Conservation (phyloP, 2,113 vertebrate genomes). For the Actenoides hombroni region DNA sequence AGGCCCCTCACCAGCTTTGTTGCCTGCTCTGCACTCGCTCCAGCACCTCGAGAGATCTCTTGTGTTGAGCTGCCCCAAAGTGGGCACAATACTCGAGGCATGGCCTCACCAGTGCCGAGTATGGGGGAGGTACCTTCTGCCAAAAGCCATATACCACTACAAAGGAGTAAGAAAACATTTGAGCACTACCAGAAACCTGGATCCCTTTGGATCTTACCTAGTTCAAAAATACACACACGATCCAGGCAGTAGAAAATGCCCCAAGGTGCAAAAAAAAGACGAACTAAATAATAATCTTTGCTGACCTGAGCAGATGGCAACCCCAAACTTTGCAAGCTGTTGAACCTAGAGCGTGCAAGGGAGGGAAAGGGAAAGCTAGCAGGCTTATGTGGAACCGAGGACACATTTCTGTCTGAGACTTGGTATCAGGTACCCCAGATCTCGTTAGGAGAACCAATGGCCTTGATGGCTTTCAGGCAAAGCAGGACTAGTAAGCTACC, state of each 20-base stretch:
- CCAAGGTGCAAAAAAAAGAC: not conserved
- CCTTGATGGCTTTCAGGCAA: not conserved
- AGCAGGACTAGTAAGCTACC: not conserved
- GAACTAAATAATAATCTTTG: not conserved
- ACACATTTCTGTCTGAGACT: not conserved
- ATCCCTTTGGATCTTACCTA: not conserved
- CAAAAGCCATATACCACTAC: not conserved
- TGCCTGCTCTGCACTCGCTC: too few relatives aligned
- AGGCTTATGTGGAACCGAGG: not conserved
- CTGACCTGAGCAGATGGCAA: not conserved
- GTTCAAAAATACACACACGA: accelerated
- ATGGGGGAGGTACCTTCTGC: not conserved
- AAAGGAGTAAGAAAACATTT: not conserved
- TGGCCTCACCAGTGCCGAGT: too few relatives aligned
- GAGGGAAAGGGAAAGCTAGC: not conserved
- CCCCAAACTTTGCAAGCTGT: not conserved
- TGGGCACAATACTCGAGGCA: too few relatives aligned
- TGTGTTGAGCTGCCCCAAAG: too few relatives aligned
- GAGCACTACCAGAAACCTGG: not conserved
- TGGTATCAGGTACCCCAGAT: not conserved
- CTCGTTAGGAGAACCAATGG: not conserved
- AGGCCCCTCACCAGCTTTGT: too few relatives aligned
- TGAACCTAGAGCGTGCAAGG: not conserved
- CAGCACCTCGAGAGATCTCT: too few relatives aligned
- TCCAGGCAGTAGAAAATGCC: not conserved